These are phyloP conservation scores for Gonioctena quinquepunctata DNA, from an alignment of 1,140 invertebrate genomes.

Conservation along the genomic window DNA sequence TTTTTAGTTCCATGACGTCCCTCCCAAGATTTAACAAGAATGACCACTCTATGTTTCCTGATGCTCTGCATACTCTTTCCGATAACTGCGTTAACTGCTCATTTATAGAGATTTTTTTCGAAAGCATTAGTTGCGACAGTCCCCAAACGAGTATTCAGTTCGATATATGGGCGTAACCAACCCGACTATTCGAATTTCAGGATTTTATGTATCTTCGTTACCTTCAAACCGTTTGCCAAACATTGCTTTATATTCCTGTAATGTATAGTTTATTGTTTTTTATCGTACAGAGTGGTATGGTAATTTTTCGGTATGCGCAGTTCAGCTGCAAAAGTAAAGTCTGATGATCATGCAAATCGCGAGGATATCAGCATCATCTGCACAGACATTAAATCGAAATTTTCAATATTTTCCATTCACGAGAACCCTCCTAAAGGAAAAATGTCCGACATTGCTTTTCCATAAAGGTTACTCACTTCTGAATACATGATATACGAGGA, in stretches of 20 bases:
- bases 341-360: constrained; percentile 42
- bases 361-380: constrained; percentile 42
- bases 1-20: no score
- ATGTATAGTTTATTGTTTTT: constrained; percentile 27
- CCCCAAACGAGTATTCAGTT: no score
- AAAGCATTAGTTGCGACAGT: background rate
- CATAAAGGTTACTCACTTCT: constrained; percentile 4
- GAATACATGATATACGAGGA: constrained; percentile 52
- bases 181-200: constrained; percentile 42
- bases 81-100: no score
- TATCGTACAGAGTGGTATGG: constrained; percentile 43
- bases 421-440: background rate
- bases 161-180: constrained; percentile 54
- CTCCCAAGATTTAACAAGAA: no score
- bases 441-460: background rate
- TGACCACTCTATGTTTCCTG: no score
- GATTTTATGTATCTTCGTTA: no score
- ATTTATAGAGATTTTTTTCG: background rate
- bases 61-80: no score
- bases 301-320: constrained; percentile 33
- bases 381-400: constrained; percentile 21
- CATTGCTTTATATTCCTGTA: constrained; percentile 13
- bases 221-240: no score
- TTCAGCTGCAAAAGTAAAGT: constrained; percentile 54
- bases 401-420: background rate